These are phyloP conservation scores for Lepidonotus clava DNA, from an alignment of 2,888 invertebrate species.

Conservation along the genomic window DNA sequence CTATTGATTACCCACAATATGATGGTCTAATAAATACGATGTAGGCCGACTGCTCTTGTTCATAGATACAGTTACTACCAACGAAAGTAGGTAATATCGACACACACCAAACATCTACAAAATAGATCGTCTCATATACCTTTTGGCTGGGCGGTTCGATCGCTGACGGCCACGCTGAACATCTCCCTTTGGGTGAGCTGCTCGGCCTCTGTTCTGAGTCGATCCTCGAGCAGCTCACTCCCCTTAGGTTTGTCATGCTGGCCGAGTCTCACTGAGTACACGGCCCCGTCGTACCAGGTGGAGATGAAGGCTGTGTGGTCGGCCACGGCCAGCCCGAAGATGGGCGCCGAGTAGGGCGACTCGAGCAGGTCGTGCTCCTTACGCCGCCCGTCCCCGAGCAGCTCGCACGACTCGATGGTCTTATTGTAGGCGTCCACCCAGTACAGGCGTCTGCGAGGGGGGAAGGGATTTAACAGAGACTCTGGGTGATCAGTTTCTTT, in stretches of 20 bases:
- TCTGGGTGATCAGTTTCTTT: too few species aligned
- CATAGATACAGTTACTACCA: too few species aligned
- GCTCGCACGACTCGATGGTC: slow-evolving; percentile 46
- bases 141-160: not conserved
- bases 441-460: slow-evolving; percentile 48
- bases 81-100: too few species aligned
- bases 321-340: slow-evolving; percentile 73
- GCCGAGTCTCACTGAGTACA: slow-evolving; percentile 16
- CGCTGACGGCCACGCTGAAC: slow-evolving; percentile 35
- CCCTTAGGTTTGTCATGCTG: too few species aligned
- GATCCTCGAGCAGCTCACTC: not conserved
- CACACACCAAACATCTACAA: too few species aligned
- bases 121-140: too few species aligned
- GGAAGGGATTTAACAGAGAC: too few species aligned
- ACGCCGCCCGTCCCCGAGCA: slow-evolving; percentile 14
- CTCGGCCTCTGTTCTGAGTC: slow-evolving; percentile 28
- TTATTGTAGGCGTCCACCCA: slow-evolving; percentile 56
- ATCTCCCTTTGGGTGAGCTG: slow-evolving; percentile 48
- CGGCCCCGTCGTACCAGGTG: slow-evolving; percentile 67
- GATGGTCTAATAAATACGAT: too few species aligned
- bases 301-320: slow-evolving; percentile 73
- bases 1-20: too few species aligned
- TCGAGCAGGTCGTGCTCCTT: slow-evolving; percentile 38
- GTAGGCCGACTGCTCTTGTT: too few species aligned
- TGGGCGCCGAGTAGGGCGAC: slow-evolving; percentile 61